These are phyloP conservation scores for Muscidifurax raptorellus DNA, from an alignment of 1,140 invertebrate species.

Conservation along the genomic window DNA sequence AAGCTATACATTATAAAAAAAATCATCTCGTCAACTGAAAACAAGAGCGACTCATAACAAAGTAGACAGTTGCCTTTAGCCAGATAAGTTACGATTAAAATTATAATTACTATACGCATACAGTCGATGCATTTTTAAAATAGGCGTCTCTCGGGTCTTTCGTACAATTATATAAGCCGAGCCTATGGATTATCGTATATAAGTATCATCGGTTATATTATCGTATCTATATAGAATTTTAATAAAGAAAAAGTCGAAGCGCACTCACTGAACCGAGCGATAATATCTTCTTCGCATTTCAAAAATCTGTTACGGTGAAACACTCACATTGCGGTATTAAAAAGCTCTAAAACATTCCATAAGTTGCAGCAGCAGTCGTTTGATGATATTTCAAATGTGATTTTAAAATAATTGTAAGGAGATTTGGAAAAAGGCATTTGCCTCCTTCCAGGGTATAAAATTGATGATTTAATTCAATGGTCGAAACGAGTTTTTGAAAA, in stretches of 20 bases:
- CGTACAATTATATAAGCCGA: constrained; percentile 37
- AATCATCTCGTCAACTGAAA: not conserved
- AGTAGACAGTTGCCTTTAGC: constrained; percentile 43
- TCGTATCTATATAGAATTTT: not conserved
- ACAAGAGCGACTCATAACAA: not conserved
- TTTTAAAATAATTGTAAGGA: not conserved
- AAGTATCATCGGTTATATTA: not conserved
- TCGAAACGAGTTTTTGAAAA: not conserved
- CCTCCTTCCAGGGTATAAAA: not conserved
- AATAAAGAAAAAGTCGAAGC: constrained; percentile 20
- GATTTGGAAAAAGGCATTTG: not conserved
- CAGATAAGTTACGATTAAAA: constrained; percentile 10
- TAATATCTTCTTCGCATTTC: not conserved
- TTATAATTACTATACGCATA: not conserved
- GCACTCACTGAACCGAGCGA: not conserved
- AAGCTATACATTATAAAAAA: no score
- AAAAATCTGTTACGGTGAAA: not conserved
- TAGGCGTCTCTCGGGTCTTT: constrained; percentile 24
- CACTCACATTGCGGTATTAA: not conserved
- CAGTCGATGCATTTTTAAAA: constrained; percentile 26
- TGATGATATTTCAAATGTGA: not conserved
- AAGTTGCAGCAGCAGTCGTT: not conserved
- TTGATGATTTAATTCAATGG: not conserved
- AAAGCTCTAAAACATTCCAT: not conserved
- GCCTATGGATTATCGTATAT: constrained; percentile 27